These are phyloP conservation scores for Allobates femoralis DNA, from an alignment of 2,797 vertebrate genomes.

Conservation along the genomic window DNA sequence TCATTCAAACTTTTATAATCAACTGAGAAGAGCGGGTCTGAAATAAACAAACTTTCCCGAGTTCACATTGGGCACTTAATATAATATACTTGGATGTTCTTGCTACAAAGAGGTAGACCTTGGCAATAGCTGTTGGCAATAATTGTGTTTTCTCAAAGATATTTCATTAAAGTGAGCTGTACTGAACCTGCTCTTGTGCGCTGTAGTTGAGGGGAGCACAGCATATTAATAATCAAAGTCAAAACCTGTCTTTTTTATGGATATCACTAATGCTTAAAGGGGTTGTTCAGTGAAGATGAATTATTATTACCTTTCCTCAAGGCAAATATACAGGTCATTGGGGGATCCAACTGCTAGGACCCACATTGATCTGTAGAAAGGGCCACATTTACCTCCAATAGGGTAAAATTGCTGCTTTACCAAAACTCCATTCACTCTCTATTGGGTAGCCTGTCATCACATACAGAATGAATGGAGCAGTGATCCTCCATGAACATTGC, in stretches of 20 bases:
- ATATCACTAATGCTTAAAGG: neutral
- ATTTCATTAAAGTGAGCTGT: neutral
- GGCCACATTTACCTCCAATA: too few species aligned
- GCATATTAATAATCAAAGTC: neutral
- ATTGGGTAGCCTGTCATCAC: too few species aligned
- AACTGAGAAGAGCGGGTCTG: constrained; percentile 13
- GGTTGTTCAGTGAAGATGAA: too few species aligned
- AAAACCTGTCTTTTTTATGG: neutral
- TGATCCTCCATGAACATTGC: too few species aligned
- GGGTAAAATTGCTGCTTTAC: too few species aligned
- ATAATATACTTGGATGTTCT: constrained; percentile 31
- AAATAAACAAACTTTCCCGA: constrained; percentile 38
- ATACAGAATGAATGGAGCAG: too few species aligned
- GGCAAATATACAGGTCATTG: too few species aligned
- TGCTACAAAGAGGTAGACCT: constrained; percentile 1
- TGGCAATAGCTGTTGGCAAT: constrained; percentile 4
- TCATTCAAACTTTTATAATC: constrained; percentile 39
- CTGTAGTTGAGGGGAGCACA: too few species aligned
- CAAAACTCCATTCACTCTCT: too few species aligned
- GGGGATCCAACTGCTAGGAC: too few species aligned
- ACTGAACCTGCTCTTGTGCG: neutral
- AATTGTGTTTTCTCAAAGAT: neutral
- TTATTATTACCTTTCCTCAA: too few species aligned
- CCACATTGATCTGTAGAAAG: too few species aligned
- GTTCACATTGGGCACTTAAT: constrained; percentile 35